A percentile compares a stretch with the other conserved stretches of the same genome.
Evolutionary conservation across 2,113 vertebrate species (phyloP).

Genomic region (Dermatemys mawii): DNA sequence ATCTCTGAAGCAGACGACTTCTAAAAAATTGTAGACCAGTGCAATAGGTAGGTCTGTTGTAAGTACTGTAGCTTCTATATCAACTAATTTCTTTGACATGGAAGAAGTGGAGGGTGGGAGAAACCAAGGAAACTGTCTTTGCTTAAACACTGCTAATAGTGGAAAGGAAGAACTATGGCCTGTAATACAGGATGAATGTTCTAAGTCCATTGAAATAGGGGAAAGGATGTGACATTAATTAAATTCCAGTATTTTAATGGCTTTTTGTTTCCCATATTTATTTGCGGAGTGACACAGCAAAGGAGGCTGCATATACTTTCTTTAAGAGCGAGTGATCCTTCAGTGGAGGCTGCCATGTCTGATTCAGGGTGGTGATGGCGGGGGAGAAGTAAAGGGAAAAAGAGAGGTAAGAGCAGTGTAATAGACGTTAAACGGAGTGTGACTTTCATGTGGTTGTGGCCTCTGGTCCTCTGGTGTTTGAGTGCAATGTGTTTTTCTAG

Average conservation of each 20-base stretch:
- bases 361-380: neutral
- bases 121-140: accelerated
- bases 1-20: too few relatives aligned
- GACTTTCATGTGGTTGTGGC: slow-evolving; percentile 34
- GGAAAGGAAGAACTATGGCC: neutral
- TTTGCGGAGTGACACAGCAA: slow-evolving; percentile 27
- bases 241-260: slow-evolving; percentile 38
- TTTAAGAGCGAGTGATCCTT: neutral
- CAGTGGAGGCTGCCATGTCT: neutral
- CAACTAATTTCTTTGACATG: neutral
- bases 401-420: neutral
- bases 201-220: neutral
- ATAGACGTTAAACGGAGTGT: slow-evolving; percentile 44
- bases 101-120: neutral
- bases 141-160: neutral
- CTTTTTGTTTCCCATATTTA: slow-evolving; percentile 7
- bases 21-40: too few relatives aligned
- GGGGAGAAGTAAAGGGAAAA: accelerated
- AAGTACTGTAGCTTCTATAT: neutral
- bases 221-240: slow-evolving; percentile 31
- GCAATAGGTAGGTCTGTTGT: neutral
- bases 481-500: neutral
- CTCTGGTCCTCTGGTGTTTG: slow-evolving; percentile 21
- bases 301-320: neutral
- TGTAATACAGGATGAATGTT: neutral